phyloP scores from a whole-genome alignment of 2,888 invertebrate genomes.

The Heteropelma amictum region DNA sequence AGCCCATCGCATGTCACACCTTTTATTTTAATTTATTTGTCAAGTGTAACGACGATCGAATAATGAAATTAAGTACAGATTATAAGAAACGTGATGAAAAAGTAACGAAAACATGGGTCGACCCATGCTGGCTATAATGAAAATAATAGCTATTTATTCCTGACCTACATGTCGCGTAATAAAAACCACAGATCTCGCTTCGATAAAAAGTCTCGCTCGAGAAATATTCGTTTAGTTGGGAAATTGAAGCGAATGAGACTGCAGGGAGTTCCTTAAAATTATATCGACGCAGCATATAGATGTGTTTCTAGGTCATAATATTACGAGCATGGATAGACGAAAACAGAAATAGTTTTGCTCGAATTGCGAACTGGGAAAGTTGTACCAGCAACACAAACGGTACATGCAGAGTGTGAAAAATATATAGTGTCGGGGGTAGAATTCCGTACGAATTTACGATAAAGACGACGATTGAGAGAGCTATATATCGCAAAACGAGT shows the following conservation, averaged over 20 bases:
- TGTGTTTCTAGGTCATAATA: neutral
- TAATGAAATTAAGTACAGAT: too few relatives aligned
- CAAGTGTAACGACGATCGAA: too few relatives aligned
- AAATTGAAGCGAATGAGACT: neutral
- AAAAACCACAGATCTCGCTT: neutral
- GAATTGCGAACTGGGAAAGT: slow-evolving; percentile 13
- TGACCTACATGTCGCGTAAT: neutral
- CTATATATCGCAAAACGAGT: slow-evolving; percentile 61
- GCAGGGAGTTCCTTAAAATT: neutral
- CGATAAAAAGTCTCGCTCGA: neutral
- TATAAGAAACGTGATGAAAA: too few relatives aligned
- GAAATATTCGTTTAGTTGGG: neutral
- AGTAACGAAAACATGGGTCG: too few relatives aligned
- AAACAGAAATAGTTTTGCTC: slow-evolving; percentile 34
- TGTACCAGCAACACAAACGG: neutral
- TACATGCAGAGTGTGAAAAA: slow-evolving; percentile 58
- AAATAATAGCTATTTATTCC: too few relatives aligned
- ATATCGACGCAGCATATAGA: neutral
- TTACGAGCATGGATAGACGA: slow-evolving; percentile 31
- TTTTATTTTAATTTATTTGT: too few relatives aligned
- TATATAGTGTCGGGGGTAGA: slow-evolving; percentile 66
- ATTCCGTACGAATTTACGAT: slow-evolving; percentile 65
- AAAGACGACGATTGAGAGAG: slow-evolving; percentile 60
- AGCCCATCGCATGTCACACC: too few relatives aligned
- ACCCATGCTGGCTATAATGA: too few relatives aligned